phyloP scores from a whole-genome alignment of 2,113 vertebrate species.

The Corythaeola cristata region DNA sequence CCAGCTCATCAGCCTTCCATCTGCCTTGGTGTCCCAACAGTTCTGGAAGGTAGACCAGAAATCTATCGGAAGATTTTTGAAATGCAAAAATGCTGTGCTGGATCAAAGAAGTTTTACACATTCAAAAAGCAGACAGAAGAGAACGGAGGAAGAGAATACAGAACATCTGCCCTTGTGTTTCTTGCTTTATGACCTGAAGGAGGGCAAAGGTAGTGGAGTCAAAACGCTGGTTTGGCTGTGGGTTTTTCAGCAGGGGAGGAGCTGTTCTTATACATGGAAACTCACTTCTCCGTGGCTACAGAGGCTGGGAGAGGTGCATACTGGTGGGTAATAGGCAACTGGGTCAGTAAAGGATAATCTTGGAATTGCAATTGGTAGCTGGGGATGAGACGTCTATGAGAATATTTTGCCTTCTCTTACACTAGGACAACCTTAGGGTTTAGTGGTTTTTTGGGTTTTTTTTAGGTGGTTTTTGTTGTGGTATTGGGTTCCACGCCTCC shows the following conservation, averaged over 20 bases:
- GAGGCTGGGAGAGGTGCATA: not conserved
- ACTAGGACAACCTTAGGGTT: not conserved
- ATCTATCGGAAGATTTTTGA: not conserved
- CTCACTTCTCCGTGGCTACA: not conserved
- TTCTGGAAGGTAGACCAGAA: not conserved
- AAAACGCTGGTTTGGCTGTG: not conserved
- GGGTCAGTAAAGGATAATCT: not conserved
- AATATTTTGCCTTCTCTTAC: not conserved
- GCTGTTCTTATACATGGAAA: not conserved
- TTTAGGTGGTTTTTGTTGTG: rapidly evolving
- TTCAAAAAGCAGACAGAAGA: not conserved
- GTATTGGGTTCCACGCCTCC: too few relatives aligned
- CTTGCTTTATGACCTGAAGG: not conserved
- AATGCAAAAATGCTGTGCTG: not conserved
- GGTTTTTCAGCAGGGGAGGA: not conserved
- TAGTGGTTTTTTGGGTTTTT: too few relatives aligned
- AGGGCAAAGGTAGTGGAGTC: not conserved
- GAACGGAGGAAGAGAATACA: not conserved
- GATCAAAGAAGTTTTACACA: not conserved
- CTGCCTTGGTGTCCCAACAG: not conserved
- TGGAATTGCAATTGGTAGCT: not conserved
- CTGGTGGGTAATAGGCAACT: not conserved
- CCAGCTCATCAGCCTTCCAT: not conserved
- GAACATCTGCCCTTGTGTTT: not conserved
- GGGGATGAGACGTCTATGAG: not conserved